A percentile compares a stretch with the other conserved stretches of the same genome.
Evolutionary conservation across 2,113 vertebrate genomes (phyloP).

Genomic region (Vicugna pacos): DNA sequence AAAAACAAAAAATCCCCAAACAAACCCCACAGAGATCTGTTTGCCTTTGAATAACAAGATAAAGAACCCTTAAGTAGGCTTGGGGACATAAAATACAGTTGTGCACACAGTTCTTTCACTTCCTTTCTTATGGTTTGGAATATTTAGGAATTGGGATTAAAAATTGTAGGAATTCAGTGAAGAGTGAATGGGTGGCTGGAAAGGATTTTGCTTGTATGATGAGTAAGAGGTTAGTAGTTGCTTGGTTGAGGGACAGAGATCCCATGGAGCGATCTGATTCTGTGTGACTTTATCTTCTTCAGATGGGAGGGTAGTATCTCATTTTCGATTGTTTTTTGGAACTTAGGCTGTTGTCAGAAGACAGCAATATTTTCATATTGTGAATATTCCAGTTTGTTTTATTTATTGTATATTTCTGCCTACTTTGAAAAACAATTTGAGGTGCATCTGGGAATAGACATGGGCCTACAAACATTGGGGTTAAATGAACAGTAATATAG

Average conservation of each 20-base stretch:
- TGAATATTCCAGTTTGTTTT: not conserved
- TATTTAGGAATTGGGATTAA: not conserved
- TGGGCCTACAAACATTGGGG: not conserved
- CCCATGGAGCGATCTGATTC: not conserved
- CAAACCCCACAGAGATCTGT: conserved; percentile 81
- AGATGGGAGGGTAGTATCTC: not conserved
- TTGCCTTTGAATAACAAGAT: conserved; percentile 86
- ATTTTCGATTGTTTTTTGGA: conserved; percentile 35
- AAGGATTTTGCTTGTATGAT: not conserved
- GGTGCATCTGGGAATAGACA: not conserved
- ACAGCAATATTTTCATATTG: conserved; percentile 14
- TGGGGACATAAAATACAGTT: conserved; percentile 68
- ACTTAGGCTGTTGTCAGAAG: not conserved
- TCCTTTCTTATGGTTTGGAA: conserved; percentile 63
- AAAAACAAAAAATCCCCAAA: not conserved
- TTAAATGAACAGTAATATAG: conserved; percentile 2
- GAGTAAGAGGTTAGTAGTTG: not conserved
- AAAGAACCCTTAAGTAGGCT: conserved; percentile 73
- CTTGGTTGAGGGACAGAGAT: not conserved
- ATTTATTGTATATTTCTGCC: conserved; percentile 16
- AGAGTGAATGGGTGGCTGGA: not conserved
- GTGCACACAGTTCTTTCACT: conserved; percentile 33
- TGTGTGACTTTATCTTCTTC: conserved; percentile 31
- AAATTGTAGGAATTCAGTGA: conserved; percentile 14
- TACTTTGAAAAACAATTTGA: conserved; percentile 45